Evolutionary conservation across 2,797 vertebrate species (phyloP).

Genomic region (Rhyacichthys aspro): DNA sequence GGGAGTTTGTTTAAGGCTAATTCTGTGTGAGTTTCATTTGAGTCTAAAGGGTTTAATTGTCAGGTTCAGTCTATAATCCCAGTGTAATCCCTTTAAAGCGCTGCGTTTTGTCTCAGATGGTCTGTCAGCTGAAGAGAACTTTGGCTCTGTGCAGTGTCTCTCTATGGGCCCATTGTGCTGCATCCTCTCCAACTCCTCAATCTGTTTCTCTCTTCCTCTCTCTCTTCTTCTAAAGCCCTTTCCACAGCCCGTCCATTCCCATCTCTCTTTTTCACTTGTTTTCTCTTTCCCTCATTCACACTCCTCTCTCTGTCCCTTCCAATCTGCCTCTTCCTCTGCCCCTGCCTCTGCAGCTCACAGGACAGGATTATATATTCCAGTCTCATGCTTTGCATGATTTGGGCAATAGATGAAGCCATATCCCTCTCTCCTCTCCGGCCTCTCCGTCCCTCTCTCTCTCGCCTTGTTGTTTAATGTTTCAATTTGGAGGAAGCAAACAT

Average conservation of each 20-base stretch:
- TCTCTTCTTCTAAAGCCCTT: conserved; percentile 29
- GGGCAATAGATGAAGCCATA: conserved; percentile 96
- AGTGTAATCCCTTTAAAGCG: conserved; percentile 29
- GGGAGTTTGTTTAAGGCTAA: conserved; percentile 19
- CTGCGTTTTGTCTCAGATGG: conserved; percentile 25
- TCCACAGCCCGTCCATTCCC: conserved; percentile 68
- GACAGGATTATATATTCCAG: conserved; percentile 90
- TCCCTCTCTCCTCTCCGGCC: conserved; percentile 86
- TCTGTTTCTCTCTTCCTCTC: conserved; percentile 47
- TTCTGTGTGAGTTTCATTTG: conserved; percentile 18
- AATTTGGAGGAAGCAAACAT: conserved; percentile 99
- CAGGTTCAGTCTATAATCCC: conserved; percentile 15
- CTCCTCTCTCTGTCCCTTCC: conserved; percentile 81
- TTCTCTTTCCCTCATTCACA: conserved; percentile 72
- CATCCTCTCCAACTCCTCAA: conserved; percentile 63
- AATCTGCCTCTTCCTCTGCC: conserved; percentile 78
- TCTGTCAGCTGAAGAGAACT: conserved; percentile 47
- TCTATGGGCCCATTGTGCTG: conserved; percentile 67
- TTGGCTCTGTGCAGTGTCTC: conserved; percentile 52
- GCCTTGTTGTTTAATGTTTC: conserved; percentile 98
- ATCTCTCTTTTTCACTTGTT: conserved; percentile 68
- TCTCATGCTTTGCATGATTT: conserved; percentile 91
- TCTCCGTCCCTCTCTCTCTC: conserved; percentile 87
- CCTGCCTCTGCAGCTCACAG: conserved; percentile 75
- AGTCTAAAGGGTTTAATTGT: conserved; percentile 24